Evolutionary conservation across 2,797 vertebrate species (phyloP).

Genomic region (Schizopygopsis malacanthus): DNA sequence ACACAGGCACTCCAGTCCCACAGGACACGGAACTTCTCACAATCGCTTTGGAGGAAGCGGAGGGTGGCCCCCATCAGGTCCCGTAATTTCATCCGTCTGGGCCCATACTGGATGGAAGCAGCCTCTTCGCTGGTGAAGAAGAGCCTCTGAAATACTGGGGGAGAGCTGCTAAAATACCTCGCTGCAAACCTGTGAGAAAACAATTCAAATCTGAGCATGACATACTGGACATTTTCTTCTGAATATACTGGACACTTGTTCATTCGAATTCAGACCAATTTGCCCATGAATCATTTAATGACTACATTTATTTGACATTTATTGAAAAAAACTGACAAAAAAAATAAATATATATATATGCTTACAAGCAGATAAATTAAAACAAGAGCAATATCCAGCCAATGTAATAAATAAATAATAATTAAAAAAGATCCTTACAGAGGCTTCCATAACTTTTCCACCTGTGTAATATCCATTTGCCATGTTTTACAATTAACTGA

Average conservation of each 20-base stretch:
- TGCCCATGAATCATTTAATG: not conserved
- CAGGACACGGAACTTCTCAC: conserved; percentile 83
- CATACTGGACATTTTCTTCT: no score
- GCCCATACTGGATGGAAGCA: conserved; percentile 88
- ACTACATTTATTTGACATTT: not conserved
- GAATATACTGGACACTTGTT: not conserved
- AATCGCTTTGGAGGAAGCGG: conserved; percentile 89
- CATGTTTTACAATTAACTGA: no score
- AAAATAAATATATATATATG: not conserved
- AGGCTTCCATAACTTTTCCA: not conserved
- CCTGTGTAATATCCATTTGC: not conserved
- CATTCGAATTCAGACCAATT: not conserved
- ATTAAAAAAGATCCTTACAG: not conserved
- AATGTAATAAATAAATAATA: not conserved
- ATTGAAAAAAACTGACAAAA: not conserved
- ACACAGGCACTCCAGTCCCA: conserved; percentile 99
- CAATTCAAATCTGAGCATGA: not conserved
- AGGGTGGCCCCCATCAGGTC: conserved; percentile 97
- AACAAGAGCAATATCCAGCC: not conserved
- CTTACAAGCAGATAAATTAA: not conserved
- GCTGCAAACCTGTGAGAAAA: conserved; percentile 85
- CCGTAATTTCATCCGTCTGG: conserved; percentile 93
- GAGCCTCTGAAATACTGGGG: conserved; percentile 94
- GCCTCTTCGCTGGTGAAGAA: conserved; percentile 93
- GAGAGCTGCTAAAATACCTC: conserved; percentile 88